phyloP scores from a whole-genome alignment of 2,888 invertebrate genomes.

The Cactoblastis cactorum region DNA sequence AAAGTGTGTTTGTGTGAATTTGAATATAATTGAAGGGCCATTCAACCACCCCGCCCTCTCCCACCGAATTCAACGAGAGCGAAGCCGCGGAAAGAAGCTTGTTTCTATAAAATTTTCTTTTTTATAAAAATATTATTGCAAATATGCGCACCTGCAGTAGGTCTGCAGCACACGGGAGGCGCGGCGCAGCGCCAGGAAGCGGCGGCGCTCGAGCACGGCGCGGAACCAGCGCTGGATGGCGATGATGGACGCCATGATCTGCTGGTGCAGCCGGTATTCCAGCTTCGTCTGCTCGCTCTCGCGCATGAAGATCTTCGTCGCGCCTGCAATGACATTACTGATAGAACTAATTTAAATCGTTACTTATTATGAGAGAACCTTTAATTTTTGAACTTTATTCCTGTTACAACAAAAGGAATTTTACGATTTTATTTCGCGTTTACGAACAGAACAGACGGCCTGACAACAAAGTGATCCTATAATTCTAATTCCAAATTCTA shows the following conservation, averaged over 20 bases:
- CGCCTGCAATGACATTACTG: slow-evolving; percentile 54
- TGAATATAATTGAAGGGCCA: no score
- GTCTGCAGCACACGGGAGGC: slow-evolving; percentile 88
- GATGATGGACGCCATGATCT: slow-evolving; percentile 95
- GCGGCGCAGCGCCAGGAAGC: slow-evolving; percentile 85
- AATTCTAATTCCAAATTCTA: no score
- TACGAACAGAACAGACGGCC: no score
- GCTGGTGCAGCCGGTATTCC: slow-evolving; percentile 94
- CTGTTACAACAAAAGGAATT: no score
- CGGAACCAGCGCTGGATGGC: slow-evolving; percentile 95
- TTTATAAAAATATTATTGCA: not conserved
- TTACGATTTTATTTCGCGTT: no score
- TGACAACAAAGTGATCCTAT: no score
- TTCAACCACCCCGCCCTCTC: no score
- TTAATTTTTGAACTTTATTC: not conserved
- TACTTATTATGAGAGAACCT: no score
- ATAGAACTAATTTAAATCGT: not conserved
- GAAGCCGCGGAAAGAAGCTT: no score
- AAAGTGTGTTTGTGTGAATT: no score
- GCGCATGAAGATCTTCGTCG: slow-evolving; percentile 94
- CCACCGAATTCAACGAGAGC: no score
- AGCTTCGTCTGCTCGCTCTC: slow-evolving; percentile 96
- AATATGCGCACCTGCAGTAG: slow-evolving; percentile 58
- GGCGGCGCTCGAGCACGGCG: slow-evolving; percentile 86
- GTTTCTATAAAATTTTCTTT: no score